A percentile compares a stretch with the other conserved stretches of the same genome.
Conservation (phyloP, 2,888 invertebrate species). For the Scelioninae gen. 1 region DNA sequence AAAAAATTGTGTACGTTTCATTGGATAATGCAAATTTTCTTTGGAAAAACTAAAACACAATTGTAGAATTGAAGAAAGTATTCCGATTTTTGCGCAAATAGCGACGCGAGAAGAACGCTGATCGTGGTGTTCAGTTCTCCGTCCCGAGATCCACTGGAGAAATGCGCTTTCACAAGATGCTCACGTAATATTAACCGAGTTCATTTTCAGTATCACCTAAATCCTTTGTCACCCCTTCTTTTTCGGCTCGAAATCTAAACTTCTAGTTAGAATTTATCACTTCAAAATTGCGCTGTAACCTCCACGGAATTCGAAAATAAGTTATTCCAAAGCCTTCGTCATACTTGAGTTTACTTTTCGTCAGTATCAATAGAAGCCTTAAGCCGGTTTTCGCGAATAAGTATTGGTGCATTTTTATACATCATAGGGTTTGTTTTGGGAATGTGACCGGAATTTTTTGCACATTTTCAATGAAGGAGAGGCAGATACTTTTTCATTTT, state of each 20-base stretch:
- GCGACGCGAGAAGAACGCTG: slow-evolving; percentile 44
- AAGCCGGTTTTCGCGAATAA: slow-evolving; percentile 49
- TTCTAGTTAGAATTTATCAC: neutral
- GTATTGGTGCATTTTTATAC: slow-evolving; percentile 27
- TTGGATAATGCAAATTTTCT: slow-evolving; percentile 5
- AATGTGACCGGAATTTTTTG: neutral
- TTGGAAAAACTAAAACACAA: slow-evolving; percentile 26
- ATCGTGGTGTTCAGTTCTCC: slow-evolving; percentile 70
- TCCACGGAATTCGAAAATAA: neutral
- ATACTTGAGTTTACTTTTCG: slow-evolving; percentile 4
- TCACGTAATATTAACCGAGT: slow-evolving; percentile 77
- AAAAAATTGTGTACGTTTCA: neutral
- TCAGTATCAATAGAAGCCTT: neutral
- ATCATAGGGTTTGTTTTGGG: slow-evolving; percentile 7
- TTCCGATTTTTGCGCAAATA: slow-evolving; percentile 49
- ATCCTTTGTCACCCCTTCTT: slow-evolving; percentile 44
- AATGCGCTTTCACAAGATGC: slow-evolving; percentile 81
- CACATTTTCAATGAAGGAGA: neutral
- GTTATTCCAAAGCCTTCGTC: neutral
- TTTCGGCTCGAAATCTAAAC: slow-evolving; percentile 1
- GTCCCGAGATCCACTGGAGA: slow-evolving; percentile 76
- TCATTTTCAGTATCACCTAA: slow-evolving; percentile 46
- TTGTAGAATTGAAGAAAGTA: slow-evolving; percentile 31
- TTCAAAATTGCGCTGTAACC: neutral
- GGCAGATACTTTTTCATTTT: neutral